A percentile compares a stretch with the other conserved stretches of the same genome.
Evolutionary conservation across 2,797 vertebrate genomes (phyloP).

Genomic region (Ataeniobius toweri): DNA sequence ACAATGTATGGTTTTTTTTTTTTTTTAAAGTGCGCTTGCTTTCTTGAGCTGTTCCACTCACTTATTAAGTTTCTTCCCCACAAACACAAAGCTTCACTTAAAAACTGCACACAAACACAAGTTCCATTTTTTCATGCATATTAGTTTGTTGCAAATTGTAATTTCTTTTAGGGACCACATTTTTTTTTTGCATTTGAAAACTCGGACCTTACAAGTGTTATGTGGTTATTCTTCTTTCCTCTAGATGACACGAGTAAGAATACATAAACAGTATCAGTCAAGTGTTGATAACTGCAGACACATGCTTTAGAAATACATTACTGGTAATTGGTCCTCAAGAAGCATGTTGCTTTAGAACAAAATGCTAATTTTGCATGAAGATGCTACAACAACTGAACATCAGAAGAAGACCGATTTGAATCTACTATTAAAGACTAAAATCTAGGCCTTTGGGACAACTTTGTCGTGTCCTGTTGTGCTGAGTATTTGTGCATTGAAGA

Average conservation of each 20-base stretch:
- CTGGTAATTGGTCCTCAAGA: slow-evolving; percentile 44
- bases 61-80: slow-evolving; percentile 17
- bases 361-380: slow-evolving; percentile 13
- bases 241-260: slow-evolving; percentile 33
- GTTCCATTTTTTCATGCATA: slow-evolving; percentile 66
- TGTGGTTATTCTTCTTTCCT: slow-evolving; percentile 21
- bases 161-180: slow-evolving; percentile 59
- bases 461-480: slow-evolving; percentile 42
- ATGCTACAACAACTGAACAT: slow-evolving; percentile 36
- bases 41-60: slow-evolving; percentile 50
- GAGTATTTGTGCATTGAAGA: slow-evolving; percentile 70
- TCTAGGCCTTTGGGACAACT: slow-evolving; percentile 20
- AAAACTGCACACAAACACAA: slow-evolving; percentile 60
- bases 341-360: slow-evolving; percentile 32
- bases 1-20: slow-evolving; percentile 44
- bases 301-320: slow-evolving; percentile 55
- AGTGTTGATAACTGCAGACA: slow-evolving; percentile 54
- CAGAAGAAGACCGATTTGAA: slow-evolving; percentile 30
- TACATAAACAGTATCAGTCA: slow-evolving; percentile 54
- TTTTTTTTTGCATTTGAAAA: slow-evolving; percentile 50
- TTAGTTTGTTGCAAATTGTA: slow-evolving; percentile 73
- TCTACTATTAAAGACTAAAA: slow-evolving; percentile 37
- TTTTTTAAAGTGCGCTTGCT: slow-evolving; percentile 77
- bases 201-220: slow-evolving; percentile 43
- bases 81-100: slow-evolving; percentile 58